phyloP scores from a whole-genome alignment of 2,888 invertebrate genomes.

The Hololepta plana region DNA sequence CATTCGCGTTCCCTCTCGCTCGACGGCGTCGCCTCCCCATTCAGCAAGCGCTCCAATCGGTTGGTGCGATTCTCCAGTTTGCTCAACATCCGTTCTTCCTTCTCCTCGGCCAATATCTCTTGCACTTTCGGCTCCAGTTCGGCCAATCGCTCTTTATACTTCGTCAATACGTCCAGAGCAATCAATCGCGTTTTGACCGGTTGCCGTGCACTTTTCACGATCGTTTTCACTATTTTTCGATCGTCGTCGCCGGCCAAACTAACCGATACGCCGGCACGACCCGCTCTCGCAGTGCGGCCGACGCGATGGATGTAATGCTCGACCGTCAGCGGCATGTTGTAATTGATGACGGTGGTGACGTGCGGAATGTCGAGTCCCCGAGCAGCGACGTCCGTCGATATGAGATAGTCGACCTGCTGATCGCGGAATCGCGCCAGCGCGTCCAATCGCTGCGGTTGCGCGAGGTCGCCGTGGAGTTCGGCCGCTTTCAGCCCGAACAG shows the following conservation, averaged over 20 bases:
- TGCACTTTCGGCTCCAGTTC: constrained; percentile 66
- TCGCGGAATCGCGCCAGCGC: constrained; percentile 77
- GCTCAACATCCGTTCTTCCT: constrained; percentile 60
- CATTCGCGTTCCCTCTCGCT: constrained; percentile 34
- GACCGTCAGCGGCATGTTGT: constrained; percentile 82
- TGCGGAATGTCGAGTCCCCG: constrained; percentile 88
- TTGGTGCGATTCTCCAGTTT: constrained; percentile 73
- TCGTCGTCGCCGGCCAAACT: constrained; percentile 91
- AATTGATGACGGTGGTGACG: constrained; percentile 93
- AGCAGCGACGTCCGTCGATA: constrained; percentile 92
- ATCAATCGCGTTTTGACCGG: constrained; percentile 79
- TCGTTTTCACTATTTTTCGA: constrained; percentile 75
- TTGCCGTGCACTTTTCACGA: constrained; percentile 68
- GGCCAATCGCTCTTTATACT: constrained; percentile 59
- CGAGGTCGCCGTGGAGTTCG: constrained; percentile 89
- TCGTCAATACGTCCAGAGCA: constrained; percentile 74
- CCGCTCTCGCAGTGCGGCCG: constrained; percentile 91
- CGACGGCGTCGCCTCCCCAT: constrained; percentile 22
- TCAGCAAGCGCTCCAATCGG: constrained; percentile 45
- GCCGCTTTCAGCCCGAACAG: constrained; percentile 64
- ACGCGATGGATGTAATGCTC: constrained; percentile 96
- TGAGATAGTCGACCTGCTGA: constrained; percentile 56
- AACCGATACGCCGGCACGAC: constrained; percentile 82
- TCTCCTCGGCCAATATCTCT: constrained; percentile 68
- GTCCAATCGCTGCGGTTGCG: constrained; percentile 88